phyloP scores from a whole-genome alignment of 2,888 invertebrate genomes.

The Melinopterus prodromus region DNA sequence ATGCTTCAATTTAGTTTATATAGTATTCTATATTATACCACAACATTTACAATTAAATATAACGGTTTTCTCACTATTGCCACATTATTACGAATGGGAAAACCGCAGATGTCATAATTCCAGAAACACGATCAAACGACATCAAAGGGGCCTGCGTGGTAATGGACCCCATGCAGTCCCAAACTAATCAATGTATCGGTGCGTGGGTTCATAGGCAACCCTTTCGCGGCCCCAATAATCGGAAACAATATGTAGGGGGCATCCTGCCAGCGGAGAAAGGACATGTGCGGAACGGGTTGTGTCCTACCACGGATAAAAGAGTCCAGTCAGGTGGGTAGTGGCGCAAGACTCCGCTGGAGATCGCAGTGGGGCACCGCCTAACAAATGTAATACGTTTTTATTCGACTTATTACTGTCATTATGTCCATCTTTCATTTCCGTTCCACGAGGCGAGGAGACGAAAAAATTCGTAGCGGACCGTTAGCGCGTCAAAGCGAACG shows the following conservation, averaged over 20 bases:
- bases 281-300: conserved; percentile 47
- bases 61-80: background rate
- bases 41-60: background rate
- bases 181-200: conserved; percentile 33
- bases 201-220: conserved; percentile 43
- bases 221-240: conserved; percentile 45
- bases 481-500: background rate
- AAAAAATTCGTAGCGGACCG: background rate
- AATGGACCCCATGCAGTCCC: conserved; percentile 17
- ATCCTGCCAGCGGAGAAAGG: conserved; percentile 43
- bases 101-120: conserved; percentile 38
- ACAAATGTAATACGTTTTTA: conserved; percentile 35
- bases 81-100: background rate
- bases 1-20: too few species aligned
- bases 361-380: conserved; percentile 43
- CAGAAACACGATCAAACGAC: conserved; percentile 18
- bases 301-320: conserved; percentile 37
- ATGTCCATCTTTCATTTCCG: conserved; percentile 28
- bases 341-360: conserved; percentile 41
- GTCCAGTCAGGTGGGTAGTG: conserved; percentile 48
- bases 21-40: background rate
- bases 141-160: conserved; percentile 26
- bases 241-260: conserved; percentile 46
- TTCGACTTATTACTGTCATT: conserved; percentile 35
- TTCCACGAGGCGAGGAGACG: background rate